phyloP scores from a whole-genome alignment of 2,797 vertebrate genomes.

The Ctenosaura bakeri region DNA sequence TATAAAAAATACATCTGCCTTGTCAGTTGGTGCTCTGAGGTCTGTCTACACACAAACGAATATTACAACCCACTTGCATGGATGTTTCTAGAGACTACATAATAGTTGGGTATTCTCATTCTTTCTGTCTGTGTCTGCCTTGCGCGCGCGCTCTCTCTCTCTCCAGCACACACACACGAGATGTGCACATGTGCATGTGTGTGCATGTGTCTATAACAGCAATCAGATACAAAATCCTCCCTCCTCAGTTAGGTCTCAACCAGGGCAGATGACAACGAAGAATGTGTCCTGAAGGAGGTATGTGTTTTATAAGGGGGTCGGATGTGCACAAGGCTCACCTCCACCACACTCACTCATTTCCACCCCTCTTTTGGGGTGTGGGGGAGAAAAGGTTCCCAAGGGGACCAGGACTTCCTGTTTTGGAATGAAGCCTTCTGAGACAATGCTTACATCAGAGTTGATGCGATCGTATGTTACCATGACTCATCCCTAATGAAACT shows the following conservation, averaged over 20 bases:
- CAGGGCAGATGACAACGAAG: neutral
- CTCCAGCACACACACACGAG: too few relatives aligned
- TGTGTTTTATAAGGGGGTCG: neutral
- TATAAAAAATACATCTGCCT: conserved; percentile 67
- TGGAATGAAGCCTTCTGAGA: neutral
- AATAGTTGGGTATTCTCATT: neutral
- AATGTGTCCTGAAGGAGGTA: neutral
- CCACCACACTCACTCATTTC: neutral
- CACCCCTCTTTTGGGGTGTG: neutral
- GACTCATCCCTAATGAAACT: neutral
- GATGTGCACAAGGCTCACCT: neutral
- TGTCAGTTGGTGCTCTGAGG: conserved; percentile 62
- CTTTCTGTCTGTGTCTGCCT: too few relatives aligned
- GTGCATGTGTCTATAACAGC: too few relatives aligned
- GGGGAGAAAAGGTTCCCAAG: neutral
- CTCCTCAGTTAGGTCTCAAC: neutral
- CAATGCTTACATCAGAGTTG: neutral
- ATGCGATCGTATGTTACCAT: neutral
- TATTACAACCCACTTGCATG: neutral
- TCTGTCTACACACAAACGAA: conserved; percentile 56
- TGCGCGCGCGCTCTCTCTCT: too few relatives aligned
- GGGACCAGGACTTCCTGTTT: neutral
- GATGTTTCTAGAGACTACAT: neutral
- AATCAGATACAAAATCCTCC: neutral
- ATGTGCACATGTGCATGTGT: too few relatives aligned